Evolutionary conservation across 2,113 vertebrate species (phyloP).

Genomic region (Eulemur rufifrons): DNA sequence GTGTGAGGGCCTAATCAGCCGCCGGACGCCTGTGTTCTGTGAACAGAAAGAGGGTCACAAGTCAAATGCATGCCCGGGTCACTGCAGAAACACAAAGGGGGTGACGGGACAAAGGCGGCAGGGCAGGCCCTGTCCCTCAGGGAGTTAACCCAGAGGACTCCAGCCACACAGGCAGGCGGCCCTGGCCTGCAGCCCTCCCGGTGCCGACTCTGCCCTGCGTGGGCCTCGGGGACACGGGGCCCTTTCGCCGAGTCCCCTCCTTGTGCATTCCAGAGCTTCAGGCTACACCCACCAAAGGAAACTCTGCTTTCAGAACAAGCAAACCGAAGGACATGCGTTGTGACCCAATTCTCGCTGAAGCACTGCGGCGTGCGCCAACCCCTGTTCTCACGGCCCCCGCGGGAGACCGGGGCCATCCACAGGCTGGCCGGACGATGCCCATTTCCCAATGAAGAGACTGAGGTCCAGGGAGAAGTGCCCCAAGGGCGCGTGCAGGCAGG

Average conservation of each 20-base stretch:
- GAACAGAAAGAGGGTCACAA: constrained; percentile 88
- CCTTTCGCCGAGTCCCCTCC: accelerated
- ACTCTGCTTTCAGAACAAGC: not conserved
- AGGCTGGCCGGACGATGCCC: not conserved
- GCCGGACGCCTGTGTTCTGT: constrained; percentile 80
- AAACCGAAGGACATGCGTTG: not conserved
- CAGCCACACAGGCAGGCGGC: constrained; percentile 77
- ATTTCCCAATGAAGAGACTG: not conserved
- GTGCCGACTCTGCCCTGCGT: constrained; percentile 50
- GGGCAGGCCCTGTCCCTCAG: constrained; percentile 77
- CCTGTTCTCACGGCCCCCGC: not conserved
- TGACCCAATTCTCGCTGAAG: accelerated
- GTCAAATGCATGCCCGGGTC: constrained; percentile 89
- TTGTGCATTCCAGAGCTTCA: not conserved
- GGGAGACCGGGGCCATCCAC: no score
- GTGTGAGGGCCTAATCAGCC: constrained; percentile 78
- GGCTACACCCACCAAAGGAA: not conserved
- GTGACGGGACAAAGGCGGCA: constrained; percentile 86
- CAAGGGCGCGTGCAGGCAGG: not conserved
- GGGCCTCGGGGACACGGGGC: not conserved
- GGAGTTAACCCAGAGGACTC: constrained; percentile 79
- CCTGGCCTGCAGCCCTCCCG: constrained; percentile 50
- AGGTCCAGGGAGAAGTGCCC: not conserved
- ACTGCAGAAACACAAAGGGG: constrained; percentile 87
- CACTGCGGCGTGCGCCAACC: accelerated